Evolutionary conservation across 2,113 vertebrate species (phyloP).

Genomic region (Cephalopholis sonnerati): DNA sequence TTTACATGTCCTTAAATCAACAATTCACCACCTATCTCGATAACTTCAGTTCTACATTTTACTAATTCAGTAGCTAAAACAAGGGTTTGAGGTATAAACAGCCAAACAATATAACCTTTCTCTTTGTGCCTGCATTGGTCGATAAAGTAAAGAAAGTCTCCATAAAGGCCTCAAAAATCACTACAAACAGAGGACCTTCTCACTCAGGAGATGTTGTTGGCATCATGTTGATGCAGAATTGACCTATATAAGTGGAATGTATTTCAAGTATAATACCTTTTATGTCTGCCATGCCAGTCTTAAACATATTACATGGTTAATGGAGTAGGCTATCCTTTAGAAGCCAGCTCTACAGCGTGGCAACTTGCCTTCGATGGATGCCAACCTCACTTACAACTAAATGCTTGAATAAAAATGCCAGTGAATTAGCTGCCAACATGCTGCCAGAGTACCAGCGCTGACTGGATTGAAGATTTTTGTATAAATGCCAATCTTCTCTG

Average conservation of each 20-base stretch:
- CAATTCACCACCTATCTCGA: not conserved
- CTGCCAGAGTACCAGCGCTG: conserved; percentile 28
- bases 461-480: conserved; percentile 26
- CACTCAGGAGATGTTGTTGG: not conserved
- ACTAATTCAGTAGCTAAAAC: not conserved
- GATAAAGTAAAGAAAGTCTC: not conserved
- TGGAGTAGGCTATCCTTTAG: conserved; percentile 13
- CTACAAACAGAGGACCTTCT: not conserved
- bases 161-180: not conserved
- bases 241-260: not conserved
- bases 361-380: conserved; percentile 30
- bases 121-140: not conserved
- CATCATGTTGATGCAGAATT: not conserved
- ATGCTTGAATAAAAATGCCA: conserved; percentile 37
- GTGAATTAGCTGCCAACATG: conserved; percentile 38
- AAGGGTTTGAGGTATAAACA: not conserved
- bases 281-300: conserved; percentile 16
- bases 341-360: conserved; percentile 51
- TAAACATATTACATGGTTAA: conserved; percentile 38
- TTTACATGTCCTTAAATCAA: not conserved
- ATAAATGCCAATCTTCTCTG: conserved; percentile 24
- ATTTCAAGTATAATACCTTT: not conserved
- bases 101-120: not conserved
- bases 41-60: not conserved
- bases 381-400: conserved; percentile 40